Evolutionary conservation across 2,113 vertebrate species (phyloP).

Genomic region (Phyllopteryx taeniolatus): DNA sequence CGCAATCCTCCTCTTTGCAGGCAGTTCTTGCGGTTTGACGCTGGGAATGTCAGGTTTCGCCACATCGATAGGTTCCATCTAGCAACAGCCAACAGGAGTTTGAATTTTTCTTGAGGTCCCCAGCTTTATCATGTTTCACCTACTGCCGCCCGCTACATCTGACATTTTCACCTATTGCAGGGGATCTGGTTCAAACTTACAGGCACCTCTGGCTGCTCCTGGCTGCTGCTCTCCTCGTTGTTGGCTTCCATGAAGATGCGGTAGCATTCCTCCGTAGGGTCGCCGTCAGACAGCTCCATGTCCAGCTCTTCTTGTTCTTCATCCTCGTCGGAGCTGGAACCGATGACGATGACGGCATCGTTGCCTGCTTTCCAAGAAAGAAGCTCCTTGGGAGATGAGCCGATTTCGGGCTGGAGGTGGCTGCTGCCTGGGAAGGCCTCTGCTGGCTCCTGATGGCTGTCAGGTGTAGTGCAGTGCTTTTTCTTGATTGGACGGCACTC

Average conservation of each 20-base stretch:
- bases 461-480: background rate
- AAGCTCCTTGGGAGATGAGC: background rate
- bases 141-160: too few species aligned
- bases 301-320: slow-evolving; percentile 57
- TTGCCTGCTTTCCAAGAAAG: too few species aligned
- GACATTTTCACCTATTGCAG: background rate
- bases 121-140: too few species aligned
- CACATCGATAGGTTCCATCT: slow-evolving; percentile 27
- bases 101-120: background rate
- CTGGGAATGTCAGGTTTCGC: slow-evolving; percentile 26
- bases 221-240: slow-evolving; percentile 6
- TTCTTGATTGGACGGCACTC: background rate
- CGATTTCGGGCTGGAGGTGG: background rate
- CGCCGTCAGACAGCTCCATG: slow-evolving; percentile 71
- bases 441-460: background rate
- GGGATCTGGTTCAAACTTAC: slow-evolving; percentile 51
- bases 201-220: slow-evolving; percentile 7
- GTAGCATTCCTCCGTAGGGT: slow-evolving; percentile 76
- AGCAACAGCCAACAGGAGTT: background rate
- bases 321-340: slow-evolving; percentile 58
- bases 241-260: slow-evolving; percentile 77
- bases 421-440: background rate
- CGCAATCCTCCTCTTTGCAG: slow-evolving; percentile 68
- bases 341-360: slow-evolving; percentile 17
- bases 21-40: slow-evolving; percentile 15